Evolutionary conservation across 2,888 invertebrate species (phyloP), one percentile per base, ranked within the genome.

Genomic region (Pharmacophagus antenor): DNA sequence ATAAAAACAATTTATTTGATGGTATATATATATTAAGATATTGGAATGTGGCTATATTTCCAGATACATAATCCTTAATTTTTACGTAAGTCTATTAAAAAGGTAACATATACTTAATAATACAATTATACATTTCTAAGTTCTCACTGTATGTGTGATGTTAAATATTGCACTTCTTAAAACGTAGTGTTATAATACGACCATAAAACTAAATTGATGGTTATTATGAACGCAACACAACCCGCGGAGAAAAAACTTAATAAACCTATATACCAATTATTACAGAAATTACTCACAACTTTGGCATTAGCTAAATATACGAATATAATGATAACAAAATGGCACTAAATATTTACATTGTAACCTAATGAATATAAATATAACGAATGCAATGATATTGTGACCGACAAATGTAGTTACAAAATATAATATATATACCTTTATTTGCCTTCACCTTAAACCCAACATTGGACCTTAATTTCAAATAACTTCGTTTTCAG

Each of bases 291-390:
- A 82, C 80, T 75, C 85, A 88, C 85, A 89, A 84, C 89, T 89
- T 89, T 89, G 89, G 90, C 88, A 82, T 88, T 82, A 78, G 81
- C 85, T 86, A 80, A 80, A 67, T 61, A 61, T 61, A 72, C 65
- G 74, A 72, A 64, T 69, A 64, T 69, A 63, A 63, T 66, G 66
- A 67, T 66, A 74, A 73, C 67, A 72, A 69, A 69, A 72, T 70
- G 73, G 67, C 72, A 73, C 69, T 68, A 68, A 69, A 67, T 72
- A 73, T 75, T 72, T 74, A 75, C 75, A 75, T 59, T 58, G 50
- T 67, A 67, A 62, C 51, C 67, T 69, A 64, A 59, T 52, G 61
- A 22, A 47, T 47, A 48, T 61, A 61, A 61, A 56, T 60, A 55
- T 18, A 25, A 42, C 41, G 27, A 61, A 58, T 50, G 37, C 42